phyloP scores from a whole-genome alignment of 2,888 invertebrate genomes.

The Cephonodes hylas region DNA sequence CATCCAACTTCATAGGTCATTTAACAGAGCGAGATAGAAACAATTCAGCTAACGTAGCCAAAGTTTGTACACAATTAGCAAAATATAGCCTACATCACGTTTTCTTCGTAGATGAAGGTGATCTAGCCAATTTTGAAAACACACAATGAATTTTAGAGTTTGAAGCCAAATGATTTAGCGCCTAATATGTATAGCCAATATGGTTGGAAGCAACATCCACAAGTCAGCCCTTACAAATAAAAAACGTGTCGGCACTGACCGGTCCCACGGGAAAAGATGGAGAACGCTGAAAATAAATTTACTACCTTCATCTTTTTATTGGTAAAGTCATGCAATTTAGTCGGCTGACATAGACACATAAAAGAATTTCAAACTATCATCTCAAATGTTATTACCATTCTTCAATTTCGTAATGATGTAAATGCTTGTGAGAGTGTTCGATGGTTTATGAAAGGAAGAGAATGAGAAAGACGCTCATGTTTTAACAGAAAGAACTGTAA shows the following conservation, averaged over 20 bases:
- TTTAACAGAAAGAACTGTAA: too few species aligned
- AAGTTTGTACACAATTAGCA: too few species aligned
- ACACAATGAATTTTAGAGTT: not conserved
- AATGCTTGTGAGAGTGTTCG: too few species aligned
- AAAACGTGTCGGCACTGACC: constrained; percentile 68
- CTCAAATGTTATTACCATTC: too few species aligned
- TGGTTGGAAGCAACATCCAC: constrained; percentile 43
- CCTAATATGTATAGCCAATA: constrained; percentile 10
- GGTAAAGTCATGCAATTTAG: not conserved
- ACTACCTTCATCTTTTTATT: constrained; percentile 3
- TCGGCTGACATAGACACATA: not conserved
- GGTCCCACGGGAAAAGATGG: constrained; percentile 66
- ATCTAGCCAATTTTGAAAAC: not conserved
- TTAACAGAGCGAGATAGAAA: too few species aligned
- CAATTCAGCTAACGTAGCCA: too few species aligned
- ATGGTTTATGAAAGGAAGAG: too few species aligned
- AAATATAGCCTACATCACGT: not conserved
- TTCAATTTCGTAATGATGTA: too few species aligned
- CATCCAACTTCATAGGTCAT: too few species aligned
- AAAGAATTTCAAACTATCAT: not conserved
- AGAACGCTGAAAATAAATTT: constrained; percentile 52
- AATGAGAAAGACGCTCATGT: too few species aligned
- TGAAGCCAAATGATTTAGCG: not conserved
- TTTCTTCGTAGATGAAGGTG: not conserved
- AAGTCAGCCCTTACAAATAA: constrained; percentile 62